Percentiles rank a stretch among this genome's conserved stretches.
These are phyloP conservation scores for Armadillidium nasatum DNA, from an alignment of 1,140 invertebrate genomes.

Conservation along the genomic window DNA sequence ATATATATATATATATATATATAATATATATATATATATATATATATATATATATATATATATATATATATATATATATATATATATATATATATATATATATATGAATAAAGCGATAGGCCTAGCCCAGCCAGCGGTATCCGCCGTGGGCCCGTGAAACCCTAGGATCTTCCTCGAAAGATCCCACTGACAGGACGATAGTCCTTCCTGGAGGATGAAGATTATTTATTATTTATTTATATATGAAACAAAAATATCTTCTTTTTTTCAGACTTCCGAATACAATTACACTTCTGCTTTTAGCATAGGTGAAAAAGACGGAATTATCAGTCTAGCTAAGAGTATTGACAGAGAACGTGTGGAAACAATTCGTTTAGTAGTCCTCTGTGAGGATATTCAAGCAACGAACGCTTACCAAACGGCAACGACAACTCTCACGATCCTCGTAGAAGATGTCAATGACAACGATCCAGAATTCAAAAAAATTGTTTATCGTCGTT, in stretches of 20 bases:
- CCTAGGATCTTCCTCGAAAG: too few species aligned
- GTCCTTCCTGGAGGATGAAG: too few species aligned
- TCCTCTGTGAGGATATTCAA: slow-evolving; percentile 76
- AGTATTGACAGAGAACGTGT: slow-evolving; percentile 76
- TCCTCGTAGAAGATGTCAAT: slow-evolving; percentile 74
- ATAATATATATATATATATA: too few species aligned
- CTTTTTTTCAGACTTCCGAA: slow-evolving; percentile 63
- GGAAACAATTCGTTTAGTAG: slow-evolving; percentile 67
- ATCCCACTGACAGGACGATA: too few species aligned
- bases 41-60: too few species aligned
- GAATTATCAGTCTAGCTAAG: slow-evolving; percentile 61
- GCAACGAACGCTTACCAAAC: slow-evolving; percentile 33
- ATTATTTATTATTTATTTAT: neutral
- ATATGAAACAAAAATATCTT: neutral
- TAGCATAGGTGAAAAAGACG: slow-evolving; percentile 69
- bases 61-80: too few species aligned
- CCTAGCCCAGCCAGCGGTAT: too few species aligned
- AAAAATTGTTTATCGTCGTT: slow-evolving; percentile 68
- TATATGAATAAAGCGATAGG: too few species aligned
- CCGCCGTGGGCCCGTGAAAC: too few species aligned
- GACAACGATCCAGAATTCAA: slow-evolving; percentile 85
- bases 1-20: too few species aligned
- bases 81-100: too few species aligned
- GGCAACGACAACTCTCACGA: slow-evolving; percentile 62
- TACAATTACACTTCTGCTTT: slow-evolving; percentile 67